Conservation (phyloP, 2,113 vertebrate genomes). For the Notothenia coriiceps region DNA sequence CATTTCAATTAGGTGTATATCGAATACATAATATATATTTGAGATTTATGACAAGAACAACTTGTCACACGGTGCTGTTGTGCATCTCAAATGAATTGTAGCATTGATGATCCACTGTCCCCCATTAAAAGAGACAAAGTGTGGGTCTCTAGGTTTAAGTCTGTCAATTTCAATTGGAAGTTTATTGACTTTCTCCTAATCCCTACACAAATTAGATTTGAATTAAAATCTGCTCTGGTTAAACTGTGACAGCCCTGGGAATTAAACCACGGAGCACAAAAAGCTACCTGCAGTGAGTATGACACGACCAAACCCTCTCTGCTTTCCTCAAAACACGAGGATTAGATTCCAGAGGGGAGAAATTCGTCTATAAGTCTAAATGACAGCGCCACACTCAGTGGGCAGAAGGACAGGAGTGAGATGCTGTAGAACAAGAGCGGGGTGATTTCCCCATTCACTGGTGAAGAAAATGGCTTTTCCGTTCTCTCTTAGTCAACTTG, state of each 20-base stretch:
- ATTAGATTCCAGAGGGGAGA: constrained; percentile 57
- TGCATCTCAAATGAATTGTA: no score
- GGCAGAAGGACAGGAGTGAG: constrained; percentile 47
- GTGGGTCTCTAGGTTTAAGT: not conserved
- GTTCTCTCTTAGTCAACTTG: constrained; percentile 63
- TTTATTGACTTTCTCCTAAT: constrained; percentile 52
- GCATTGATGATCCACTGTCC: no score
- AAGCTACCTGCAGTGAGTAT: constrained; percentile 60
- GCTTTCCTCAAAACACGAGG: constrained; percentile 71
- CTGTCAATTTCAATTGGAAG: constrained; percentile 10
- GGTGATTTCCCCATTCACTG: constrained; percentile 79
- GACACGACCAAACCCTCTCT: constrained; percentile 67
- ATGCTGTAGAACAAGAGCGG: constrained; percentile 63
- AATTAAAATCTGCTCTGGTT: constrained; percentile 59
- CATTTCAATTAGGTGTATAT: no score
- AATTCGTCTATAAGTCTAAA: constrained; percentile 64
- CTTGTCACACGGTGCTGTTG: no score
- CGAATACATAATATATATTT: no score
- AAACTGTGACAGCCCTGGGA: constrained; percentile 64
- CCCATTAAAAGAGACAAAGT: no score
- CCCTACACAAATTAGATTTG: constrained; percentile 58
- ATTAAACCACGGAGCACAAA: constrained; percentile 55
- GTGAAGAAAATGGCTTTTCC: constrained; percentile 76
- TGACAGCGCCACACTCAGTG: constrained; percentile 63
- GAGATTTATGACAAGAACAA: no score